These are phyloP conservation scores for Drosophila arawakana DNA, from an alignment of 1,140 invertebrate species.

Conservation along the genomic window DNA sequence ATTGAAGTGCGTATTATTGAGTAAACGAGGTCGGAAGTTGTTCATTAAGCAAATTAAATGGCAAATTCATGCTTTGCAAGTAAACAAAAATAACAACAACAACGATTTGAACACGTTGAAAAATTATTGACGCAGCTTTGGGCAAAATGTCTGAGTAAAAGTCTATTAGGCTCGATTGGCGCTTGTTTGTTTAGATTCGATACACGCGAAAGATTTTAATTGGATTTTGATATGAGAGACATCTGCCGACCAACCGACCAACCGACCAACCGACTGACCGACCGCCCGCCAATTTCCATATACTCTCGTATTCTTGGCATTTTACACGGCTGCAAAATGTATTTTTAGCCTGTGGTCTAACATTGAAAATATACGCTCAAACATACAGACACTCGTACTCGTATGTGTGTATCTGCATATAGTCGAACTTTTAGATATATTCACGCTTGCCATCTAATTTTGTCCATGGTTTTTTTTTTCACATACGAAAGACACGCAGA, in stretches of 20 bases:
- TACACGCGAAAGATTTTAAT: constrained; percentile 74
- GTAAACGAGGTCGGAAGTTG: constrained; percentile 18
- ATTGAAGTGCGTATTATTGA: constrained; percentile 31
- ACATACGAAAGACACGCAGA: constrained; percentile 14
- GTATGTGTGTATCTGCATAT: constrained; percentile 17
- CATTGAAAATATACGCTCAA: constrained; percentile 59
- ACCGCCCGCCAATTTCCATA: constrained; percentile 55
- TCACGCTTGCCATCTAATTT: constrained; percentile 58
- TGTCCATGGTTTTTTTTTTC: constrained; percentile 46
- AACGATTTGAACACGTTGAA: constrained; percentile 24
- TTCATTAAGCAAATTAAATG: constrained; percentile 44
- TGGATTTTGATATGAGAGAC: constrained; percentile 74
- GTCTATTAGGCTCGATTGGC: constrained; percentile 46
- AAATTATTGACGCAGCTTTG: constrained; percentile 39
- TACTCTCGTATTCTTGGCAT: constrained; percentile 57
- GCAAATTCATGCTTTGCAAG: constrained; percentile 27
- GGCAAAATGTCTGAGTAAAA: constrained; percentile 28
- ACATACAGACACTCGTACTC: not conserved
- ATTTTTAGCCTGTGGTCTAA: constrained; percentile 72
- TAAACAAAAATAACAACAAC: constrained; percentile 16
- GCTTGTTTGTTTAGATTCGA: constrained; percentile 60
- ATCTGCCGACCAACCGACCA: not conserved
- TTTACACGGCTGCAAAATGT: constrained; percentile 56
- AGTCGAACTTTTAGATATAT: not conserved
- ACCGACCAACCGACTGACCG: constrained; percentile 25